These are phyloP conservation scores for Phlogophora meticulosa DNA, from an alignment of 2,888 invertebrate genomes.

Conservation along the genomic window DNA sequence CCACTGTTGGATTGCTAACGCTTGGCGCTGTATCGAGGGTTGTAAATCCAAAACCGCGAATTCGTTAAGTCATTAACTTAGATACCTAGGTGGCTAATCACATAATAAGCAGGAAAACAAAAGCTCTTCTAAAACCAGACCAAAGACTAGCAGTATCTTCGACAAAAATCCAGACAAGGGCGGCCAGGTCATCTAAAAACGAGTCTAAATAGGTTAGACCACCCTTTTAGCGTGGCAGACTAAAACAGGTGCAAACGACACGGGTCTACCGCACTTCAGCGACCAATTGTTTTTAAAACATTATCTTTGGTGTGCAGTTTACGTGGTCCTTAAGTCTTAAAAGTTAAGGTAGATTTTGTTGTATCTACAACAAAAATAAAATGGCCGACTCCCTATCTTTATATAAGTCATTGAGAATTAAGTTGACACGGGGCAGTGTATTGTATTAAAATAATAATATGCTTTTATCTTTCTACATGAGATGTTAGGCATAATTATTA, in stretches of 20 bases:
- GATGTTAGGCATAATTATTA: constrained; percentile 38
- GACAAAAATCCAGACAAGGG: constrained; percentile 24
- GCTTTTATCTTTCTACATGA: constrained; percentile 50
- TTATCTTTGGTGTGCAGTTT: constrained; percentile 6
- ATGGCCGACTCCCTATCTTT: constrained; percentile 45
- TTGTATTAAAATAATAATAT: constrained; percentile 52
- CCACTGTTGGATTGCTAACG: too few species aligned
- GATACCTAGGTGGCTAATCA: not conserved
- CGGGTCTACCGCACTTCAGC: constrained; percentile 45
- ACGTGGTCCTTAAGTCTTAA: not conserved
- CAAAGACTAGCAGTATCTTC: not conserved
- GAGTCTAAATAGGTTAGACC: constrained; percentile 24
- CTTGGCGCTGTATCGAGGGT: too few species aligned
- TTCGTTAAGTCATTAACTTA: too few species aligned
- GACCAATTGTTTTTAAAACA: constrained; percentile 45
- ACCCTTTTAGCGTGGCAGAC: constrained; percentile 49
- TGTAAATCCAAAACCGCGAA: too few species aligned
- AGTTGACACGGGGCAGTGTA: constrained; percentile 55
- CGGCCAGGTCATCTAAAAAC: constrained; percentile 29
- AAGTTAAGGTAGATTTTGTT: constrained; percentile 6
- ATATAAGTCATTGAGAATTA: constrained; percentile 45
- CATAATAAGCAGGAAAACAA: not conserved
- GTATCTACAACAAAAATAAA: constrained; percentile 8
- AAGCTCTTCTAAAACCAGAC: not conserved
- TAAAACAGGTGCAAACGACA: constrained; percentile 59